Percentiles rank a stretch among this genome's conserved stretches.
Evolutionary conservation across 2,888 invertebrate species (phyloP).

Genomic region (Barypeithes pellucidus): DNA sequence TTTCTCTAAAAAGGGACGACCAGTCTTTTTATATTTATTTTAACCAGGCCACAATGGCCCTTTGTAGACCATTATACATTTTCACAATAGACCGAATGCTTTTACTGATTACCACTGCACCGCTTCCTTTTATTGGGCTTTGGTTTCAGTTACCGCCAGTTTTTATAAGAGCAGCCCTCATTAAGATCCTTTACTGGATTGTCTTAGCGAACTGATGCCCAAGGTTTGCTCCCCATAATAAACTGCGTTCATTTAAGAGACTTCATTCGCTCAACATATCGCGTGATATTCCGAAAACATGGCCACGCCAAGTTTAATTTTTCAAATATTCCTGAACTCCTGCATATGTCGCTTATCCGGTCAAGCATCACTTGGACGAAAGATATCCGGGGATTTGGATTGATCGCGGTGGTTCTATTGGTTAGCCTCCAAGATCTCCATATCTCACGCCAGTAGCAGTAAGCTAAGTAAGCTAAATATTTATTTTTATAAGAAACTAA

Average conservation of each 20-base stretch:
- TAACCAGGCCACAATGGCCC: conserved; percentile 31
- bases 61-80: conserved; percentile 42
- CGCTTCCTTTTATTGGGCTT: conserved; percentile 41
- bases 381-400: no score
- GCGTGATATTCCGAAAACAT: no score
- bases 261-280: not conserved
- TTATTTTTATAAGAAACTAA: no score
- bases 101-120: conserved; percentile 47
- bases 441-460: no score
- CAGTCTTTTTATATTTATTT: conserved; percentile 36
- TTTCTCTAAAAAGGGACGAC: conserved; percentile 27
- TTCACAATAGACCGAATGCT: conserved; percentile 46
- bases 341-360: no score
- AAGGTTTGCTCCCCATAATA: not conserved
- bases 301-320: no score
- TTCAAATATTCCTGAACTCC: no score
- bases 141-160: conserved; percentile 37
- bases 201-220: not conserved
- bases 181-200: conserved; percentile 6
- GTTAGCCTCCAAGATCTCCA: no score
- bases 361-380: no score
- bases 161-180: conserved; percentile 24
- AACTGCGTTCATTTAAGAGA: not conserved
- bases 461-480: no score
- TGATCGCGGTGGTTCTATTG: no score